These are phyloP conservation scores for Phymanthus crucifer DNA, from an alignment of 92 coral and sea anemone species.

Conservation along the genomic window DNA sequence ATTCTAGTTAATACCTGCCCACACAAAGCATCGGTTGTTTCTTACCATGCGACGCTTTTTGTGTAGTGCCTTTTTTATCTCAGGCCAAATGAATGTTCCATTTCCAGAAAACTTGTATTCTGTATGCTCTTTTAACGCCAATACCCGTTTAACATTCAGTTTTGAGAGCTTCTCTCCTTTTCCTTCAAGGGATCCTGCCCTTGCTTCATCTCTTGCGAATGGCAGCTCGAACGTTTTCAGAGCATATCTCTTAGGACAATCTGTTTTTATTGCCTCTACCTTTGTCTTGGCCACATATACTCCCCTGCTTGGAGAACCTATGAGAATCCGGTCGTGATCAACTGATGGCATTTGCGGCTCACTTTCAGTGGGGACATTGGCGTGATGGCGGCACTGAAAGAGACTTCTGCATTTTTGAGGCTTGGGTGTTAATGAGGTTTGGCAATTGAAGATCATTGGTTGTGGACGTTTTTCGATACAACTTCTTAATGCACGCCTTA, in stretches of 20 bases:
- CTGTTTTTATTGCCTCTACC: conserved; percentile 24
- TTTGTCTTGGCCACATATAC: conserved; percentile 21
- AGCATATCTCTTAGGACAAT: conserved; percentile 28
- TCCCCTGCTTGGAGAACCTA: conserved; percentile 26
- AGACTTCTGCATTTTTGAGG: background rate
- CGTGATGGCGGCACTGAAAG: conserved; percentile 5
- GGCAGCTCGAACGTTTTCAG: conserved; percentile 32
- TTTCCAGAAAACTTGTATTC: conserved; percentile 20
- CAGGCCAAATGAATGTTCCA: conserved; percentile 18
- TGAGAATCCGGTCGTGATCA: conserved; percentile 1
- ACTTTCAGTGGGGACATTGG: conserved; percentile 1
- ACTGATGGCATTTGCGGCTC: conserved; percentile 7
- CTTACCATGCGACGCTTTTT: conserved; percentile 32
- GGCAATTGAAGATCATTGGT: background rate
- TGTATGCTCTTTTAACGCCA: conserved; percentile 34
- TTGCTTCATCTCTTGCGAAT: conserved; percentile 34
- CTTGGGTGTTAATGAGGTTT: background rate
- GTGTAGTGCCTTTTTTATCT: conserved; percentile 30
- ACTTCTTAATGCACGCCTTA: conserved; percentile 9
- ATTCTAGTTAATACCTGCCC: conserved; percentile 27
- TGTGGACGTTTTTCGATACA: conserved; percentile 1
- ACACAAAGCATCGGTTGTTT: background rate
- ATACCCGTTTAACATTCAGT: conserved; percentile 28
- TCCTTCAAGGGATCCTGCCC: conserved; percentile 24
- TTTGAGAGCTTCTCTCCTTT: conserved; percentile 34